Conservation (phyloP, 92 coral and sea anemone genomes). For the Metridium senile region DNA sequence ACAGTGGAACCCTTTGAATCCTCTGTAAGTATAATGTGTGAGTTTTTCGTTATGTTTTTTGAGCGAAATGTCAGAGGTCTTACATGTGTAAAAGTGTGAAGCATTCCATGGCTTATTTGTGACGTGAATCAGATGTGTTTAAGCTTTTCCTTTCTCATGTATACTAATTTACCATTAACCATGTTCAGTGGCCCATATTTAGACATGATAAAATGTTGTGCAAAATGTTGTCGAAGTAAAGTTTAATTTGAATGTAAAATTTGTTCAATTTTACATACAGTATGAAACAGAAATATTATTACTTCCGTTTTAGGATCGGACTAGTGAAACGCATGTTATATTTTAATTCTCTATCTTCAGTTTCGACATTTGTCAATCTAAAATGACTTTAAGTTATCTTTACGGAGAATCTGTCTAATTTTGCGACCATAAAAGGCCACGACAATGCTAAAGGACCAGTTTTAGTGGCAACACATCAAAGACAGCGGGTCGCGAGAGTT, state of each 20-base stretch:
- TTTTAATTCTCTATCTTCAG: too few species aligned
- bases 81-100: not conserved
- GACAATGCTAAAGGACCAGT: not conserved
- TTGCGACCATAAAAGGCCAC: not conserved
- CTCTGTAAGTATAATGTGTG: constrained; percentile 13
- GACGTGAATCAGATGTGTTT: not conserved
- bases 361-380: too few species aligned
- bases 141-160: not conserved
- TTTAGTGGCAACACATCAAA: not conserved
- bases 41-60: not conserved
- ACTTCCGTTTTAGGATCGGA: too few species aligned
- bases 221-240: too few species aligned
- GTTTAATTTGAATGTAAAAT: too few species aligned
- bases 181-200: too few species aligned
- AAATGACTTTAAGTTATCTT: not conserved
- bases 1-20: constrained; percentile 29
- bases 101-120: not conserved
- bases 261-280: too few species aligned
- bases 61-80: not conserved
- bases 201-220: too few species aligned
- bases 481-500: constrained; percentile 2
- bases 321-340: too few species aligned
- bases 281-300: too few species aligned
- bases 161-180: too few species aligned
- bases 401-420: not conserved